A percentile compares a stretch with the other conserved stretches of the same genome.
phyloP scores from a whole-genome alignment of 2,113 vertebrate genomes.

The Leiothrix lutea region DNA sequence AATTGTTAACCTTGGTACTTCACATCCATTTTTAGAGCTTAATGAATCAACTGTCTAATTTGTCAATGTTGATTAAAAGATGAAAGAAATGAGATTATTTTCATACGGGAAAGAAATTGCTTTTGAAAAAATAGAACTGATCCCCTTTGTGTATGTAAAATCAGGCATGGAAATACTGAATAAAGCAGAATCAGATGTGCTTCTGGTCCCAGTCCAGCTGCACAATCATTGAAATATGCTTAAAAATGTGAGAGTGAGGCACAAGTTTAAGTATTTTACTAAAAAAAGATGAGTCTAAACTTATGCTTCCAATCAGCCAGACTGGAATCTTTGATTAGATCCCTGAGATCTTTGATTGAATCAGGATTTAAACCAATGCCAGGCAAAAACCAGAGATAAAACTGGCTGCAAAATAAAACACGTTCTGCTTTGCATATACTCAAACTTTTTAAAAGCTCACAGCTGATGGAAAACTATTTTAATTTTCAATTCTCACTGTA shows the following conservation, averaged over 20 bases:
- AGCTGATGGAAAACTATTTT: not conserved
- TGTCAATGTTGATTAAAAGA: conserved; percentile 62
- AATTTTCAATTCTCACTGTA: not conserved
- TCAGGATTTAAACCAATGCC: conserved; percentile 30
- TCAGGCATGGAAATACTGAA: not conserved
- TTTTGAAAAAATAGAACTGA: conserved; percentile 18
- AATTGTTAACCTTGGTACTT: conserved; percentile 59
- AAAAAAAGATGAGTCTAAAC: conserved; percentile 25
- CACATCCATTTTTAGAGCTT: conserved; percentile 43
- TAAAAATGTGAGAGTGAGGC: conserved; percentile 4
- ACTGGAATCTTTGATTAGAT: conserved; percentile 29
- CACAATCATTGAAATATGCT: not conserved
- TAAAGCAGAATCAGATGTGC: not conserved
- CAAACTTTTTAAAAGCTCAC: not conserved
- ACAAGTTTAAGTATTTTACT: not conserved
- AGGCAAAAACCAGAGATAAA: conserved; percentile 9
- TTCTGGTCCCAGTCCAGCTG: not conserved
- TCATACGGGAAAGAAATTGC: conserved; percentile 13
- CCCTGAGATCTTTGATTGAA: conserved; percentile 23
- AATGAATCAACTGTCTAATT: conserved; percentile 58
- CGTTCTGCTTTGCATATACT: not conserved
- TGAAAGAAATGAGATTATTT: conserved; percentile 53
- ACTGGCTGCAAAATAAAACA: not conserved
- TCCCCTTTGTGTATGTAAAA: not conserved
- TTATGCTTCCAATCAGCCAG: conserved; percentile 40